Evolutionary conservation across 2,888 invertebrate species (phyloP).

Genomic region (Eupithecia vulgata): DNA sequence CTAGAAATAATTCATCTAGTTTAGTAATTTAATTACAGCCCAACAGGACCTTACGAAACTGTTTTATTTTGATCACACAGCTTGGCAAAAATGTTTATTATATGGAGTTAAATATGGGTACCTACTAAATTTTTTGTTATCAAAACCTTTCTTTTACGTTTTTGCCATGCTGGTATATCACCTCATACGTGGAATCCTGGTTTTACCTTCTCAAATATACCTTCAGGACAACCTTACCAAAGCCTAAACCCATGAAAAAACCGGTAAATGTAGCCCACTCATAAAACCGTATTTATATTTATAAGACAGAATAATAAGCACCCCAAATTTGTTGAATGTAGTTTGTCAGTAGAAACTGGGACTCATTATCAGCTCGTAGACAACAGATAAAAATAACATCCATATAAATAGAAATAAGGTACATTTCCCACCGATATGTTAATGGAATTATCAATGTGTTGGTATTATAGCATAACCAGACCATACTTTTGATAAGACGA

Average conservation of each 20-base stretch:
- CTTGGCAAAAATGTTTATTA: not conserved
- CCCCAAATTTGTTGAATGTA: constrained; percentile 16
- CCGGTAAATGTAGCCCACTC: not conserved
- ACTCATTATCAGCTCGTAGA: constrained; percentile 28
- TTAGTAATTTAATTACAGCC: not conserved
- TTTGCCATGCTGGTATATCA: not conserved
- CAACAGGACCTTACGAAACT: not conserved
- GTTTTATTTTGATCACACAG: not conserved
- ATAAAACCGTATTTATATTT: not conserved
- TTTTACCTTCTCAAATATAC: not conserved
- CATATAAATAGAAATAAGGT: constrained; percentile 36
- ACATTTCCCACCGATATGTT: constrained; percentile 37
- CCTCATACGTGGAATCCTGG: not conserved
- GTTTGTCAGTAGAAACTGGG: constrained; percentile 20
- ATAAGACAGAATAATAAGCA: not conserved
- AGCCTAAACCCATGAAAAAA: not conserved
- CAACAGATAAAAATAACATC: constrained; percentile 39
- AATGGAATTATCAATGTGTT: constrained; percentile 45
- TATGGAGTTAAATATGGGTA: not conserved
- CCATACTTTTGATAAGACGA: constrained; percentile 64
- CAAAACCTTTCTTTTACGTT: not conserved
- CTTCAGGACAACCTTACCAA: not conserved
- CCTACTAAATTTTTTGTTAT: not conserved
- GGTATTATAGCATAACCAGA: constrained; percentile 21
- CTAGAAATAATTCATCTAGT: not conserved